Evolutionary conservation across 2,888 invertebrate species (phyloP), one percentile per base, ranked within the genome.

Genomic region (Microctonus hyperodae): DNA sequence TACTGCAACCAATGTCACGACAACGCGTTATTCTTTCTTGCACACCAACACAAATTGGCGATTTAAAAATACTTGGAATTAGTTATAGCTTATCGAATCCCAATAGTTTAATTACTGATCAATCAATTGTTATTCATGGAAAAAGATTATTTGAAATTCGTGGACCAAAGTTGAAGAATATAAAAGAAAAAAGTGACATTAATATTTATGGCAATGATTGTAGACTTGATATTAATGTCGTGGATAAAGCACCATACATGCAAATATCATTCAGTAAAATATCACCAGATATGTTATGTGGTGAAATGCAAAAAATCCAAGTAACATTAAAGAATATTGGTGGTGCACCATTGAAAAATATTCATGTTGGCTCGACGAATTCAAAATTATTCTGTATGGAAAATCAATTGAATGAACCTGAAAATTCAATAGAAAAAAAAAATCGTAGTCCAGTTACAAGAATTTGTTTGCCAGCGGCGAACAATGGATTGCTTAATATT

Each of bases 201-300:
- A 84, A 85, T 65, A 75, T 86, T 67, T 88, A 88, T 72, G 88
- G 86, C 9, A 84, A 85, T 16, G 92, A 94, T 80, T 89, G 90
- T 73, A 87, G 93, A 71, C 86, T 97, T 62, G 88, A 90, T 72
- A 90, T 96, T 65, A 88, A 88, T 70, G 88, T 97, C 60, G 89
- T 92, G 55, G 91, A 93, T 13, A 89, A 91, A 72, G 91, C 95
- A 70, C 95, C 97, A 0, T 91, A 92, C 77, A 86, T 97, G 77
- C 79, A 93, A 92, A 90, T 92, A 74, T 88, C 88, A 3, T 92
- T 94, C 79, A 88, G 88, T 28, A 90, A 91, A 79, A 87, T 91
- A 50, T 88, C 87, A 60, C 84, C 87, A 0, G 89, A 90, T 64
- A 88, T 93, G 80, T 84, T 94, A 60, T 89, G 91, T 76, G 92